phyloP scores from a whole-genome alignment of 2,888 invertebrate genomes.

The Apantesis nais region DNA sequence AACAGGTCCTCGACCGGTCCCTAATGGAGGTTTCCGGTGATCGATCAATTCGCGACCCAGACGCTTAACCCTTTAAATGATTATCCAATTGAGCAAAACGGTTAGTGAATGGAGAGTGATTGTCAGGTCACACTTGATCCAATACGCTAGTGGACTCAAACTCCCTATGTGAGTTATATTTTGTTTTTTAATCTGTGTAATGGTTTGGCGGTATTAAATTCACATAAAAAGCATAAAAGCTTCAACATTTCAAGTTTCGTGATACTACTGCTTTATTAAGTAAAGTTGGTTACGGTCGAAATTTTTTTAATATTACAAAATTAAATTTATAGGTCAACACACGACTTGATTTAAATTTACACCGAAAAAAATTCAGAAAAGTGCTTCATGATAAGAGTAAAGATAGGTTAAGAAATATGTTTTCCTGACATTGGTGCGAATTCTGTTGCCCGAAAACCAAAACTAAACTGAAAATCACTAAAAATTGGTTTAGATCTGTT shows the following conservation, averaged over 20 bases:
- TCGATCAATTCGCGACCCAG: constrained; percentile 74
- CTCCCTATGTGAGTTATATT: constrained; percentile 36
- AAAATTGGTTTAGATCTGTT: too few relatives aligned
- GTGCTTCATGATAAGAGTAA: background rate
- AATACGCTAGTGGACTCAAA: constrained; percentile 39
- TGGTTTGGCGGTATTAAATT: constrained; percentile 2
- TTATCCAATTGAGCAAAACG: constrained; percentile 74
- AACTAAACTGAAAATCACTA: too few relatives aligned
- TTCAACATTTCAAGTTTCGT: background rate
- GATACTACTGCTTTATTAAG: too few relatives aligned
- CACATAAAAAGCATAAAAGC: too few relatives aligned
- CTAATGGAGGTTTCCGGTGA: constrained; percentile 68
- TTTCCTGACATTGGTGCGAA: too few relatives aligned
- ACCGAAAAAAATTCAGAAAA: background rate
- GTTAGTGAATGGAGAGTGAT: constrained; percentile 64
- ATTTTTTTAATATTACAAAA: too few relatives aligned
- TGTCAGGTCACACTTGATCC: constrained; percentile 57
- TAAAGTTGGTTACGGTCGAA: too few relatives aligned
- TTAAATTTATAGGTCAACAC: too few relatives aligned
- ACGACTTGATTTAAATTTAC: too few relatives aligned
- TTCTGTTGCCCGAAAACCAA: too few relatives aligned
- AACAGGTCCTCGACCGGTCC: constrained; percentile 44
- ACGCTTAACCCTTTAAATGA: constrained; percentile 49
- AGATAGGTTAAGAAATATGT: too few relatives aligned
- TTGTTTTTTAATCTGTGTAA: background rate